Evolutionary conservation across 2,888 invertebrate species (phyloP).

Genomic region (Eilema depressum): DNA sequence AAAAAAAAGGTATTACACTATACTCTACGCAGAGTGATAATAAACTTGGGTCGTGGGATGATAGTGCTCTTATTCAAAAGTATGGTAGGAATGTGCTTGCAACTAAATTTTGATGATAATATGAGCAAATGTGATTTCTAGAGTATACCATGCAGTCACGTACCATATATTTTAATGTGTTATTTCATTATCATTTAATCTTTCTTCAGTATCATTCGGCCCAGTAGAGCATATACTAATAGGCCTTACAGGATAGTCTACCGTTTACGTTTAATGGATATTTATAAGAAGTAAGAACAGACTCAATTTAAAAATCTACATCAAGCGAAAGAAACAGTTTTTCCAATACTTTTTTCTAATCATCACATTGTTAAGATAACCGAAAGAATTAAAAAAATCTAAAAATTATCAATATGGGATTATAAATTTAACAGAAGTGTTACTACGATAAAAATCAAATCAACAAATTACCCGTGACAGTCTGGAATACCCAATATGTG

Average conservation of each 20-base stretch:
- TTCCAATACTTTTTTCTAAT: too few relatives aligned
- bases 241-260: too few relatives aligned
- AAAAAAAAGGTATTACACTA: too few relatives aligned
- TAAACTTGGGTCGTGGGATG: too few relatives aligned
- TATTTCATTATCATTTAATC: too few relatives aligned
- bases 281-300: neutral
- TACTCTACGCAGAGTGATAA: too few relatives aligned
- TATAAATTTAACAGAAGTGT: neutral
- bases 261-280: too few relatives aligned
- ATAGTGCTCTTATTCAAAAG: too few relatives aligned
- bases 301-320: neutral
- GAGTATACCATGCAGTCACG: neutral
- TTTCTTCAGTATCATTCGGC: too few relatives aligned
- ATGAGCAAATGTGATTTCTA: neutral
- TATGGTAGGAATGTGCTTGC: neutral
- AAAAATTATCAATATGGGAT: neutral
- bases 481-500: constrained; percentile 98
- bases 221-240: too few relatives aligned
- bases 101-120: neutral
- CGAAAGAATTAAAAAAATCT: neutral
- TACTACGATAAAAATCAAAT: neutral
- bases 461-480: constrained; percentile 92
- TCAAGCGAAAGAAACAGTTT: neutral
- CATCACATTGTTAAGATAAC: too few relatives aligned
- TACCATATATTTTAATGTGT: neutral